These are phyloP conservation scores for Neocrepidodera transversa DNA, from an alignment of 2,888 invertebrate genomes.

Conservation along the genomic window DNA sequence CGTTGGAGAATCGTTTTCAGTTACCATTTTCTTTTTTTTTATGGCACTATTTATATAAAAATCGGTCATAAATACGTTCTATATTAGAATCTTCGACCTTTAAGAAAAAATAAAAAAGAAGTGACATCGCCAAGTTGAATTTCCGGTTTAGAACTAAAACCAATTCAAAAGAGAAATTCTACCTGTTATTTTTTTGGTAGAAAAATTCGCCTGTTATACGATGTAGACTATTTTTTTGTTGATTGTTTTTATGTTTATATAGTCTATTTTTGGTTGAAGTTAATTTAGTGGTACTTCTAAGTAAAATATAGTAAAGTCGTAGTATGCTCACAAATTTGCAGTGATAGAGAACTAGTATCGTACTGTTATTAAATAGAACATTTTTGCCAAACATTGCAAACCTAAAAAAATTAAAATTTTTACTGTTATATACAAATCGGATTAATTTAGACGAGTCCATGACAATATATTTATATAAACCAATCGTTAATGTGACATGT, in stretches of 20 bases:
- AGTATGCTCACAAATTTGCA: slow-evolving; percentile 55
- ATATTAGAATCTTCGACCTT: slow-evolving; percentile 52
- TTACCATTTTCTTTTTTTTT: slow-evolving; percentile 19
- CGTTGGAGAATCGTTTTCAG: slow-evolving; percentile 4
- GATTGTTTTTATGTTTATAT: slow-evolving; percentile 63
- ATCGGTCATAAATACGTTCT: slow-evolving; percentile 46
- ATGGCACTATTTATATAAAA: slow-evolving; percentile 2
- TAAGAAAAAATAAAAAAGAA: too few species aligned
- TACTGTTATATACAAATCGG: too few species aligned
- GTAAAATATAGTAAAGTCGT: slow-evolving; percentile 49
- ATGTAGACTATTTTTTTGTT: slow-evolving; percentile 59
- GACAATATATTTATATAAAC: too few species aligned
- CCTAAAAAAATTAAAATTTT: too few species aligned
- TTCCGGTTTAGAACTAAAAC: slow-evolving; percentile 17
- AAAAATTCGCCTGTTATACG: slow-evolving; percentile 56
- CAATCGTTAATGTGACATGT: too few species aligned
- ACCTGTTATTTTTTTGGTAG: slow-evolving; percentile 39
- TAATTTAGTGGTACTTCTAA: slow-evolving; percentile 50
- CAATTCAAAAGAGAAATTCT: slow-evolving; percentile 33
- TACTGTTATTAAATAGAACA: slow-evolving; percentile 17
- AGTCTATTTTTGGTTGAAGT: slow-evolving; percentile 62
- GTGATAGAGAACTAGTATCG: slow-evolving; percentile 32
- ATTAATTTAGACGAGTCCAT: too few species aligned
- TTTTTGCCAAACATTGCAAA: not conserved
- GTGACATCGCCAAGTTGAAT: slow-evolving; percentile 31